Evolutionary conservation across 2,113 vertebrate genomes (phyloP).

Genomic region (Nettapus auritus): DNA sequence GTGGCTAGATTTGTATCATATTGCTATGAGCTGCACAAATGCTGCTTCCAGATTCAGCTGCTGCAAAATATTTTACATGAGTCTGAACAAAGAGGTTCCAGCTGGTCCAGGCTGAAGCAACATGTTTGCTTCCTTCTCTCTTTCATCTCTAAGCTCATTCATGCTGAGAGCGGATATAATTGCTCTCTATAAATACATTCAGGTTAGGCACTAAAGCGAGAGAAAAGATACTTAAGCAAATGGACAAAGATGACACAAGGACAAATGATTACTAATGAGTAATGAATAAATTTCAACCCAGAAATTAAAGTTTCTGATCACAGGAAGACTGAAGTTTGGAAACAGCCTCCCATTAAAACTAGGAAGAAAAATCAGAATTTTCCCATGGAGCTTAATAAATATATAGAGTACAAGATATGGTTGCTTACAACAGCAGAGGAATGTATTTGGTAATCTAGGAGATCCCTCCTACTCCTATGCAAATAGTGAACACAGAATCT

Average conservation of each 20-base stretch:
- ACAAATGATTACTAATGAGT: slow-evolving; percentile 59
- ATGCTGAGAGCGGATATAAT: slow-evolving; percentile 69
- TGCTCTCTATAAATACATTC: slow-evolving; percentile 70
- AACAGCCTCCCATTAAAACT: neutral
- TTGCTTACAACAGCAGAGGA: neutral
- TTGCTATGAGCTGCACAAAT: slow-evolving; percentile 16
- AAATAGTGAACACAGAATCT: neutral
- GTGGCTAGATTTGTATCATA: slow-evolving; percentile 21
- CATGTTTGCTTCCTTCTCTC: slow-evolving; percentile 69
- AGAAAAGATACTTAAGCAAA: slow-evolving; percentile 67
- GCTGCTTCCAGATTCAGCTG: slow-evolving; percentile 55
- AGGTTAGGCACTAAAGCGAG: slow-evolving; percentile 69
- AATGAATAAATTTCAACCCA: slow-evolving; percentile 41
- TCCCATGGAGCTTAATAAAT: neutral
- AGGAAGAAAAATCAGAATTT: neutral
- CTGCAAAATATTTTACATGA: slow-evolving; percentile 65
- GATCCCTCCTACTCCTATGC: neutral
- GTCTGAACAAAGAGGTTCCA: slow-evolving; percentile 69
- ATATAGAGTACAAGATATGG: neutral
- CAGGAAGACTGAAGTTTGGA: neutral
- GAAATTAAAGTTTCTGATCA: slow-evolving; percentile 33
- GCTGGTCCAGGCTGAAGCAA: slow-evolving; percentile 70
- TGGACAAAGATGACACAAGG: slow-evolving; percentile 55
- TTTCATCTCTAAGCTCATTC: slow-evolving; percentile 70
- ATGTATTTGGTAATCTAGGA: neutral